Percentiles rank a stretch among this genome's conserved stretches.
Evolutionary conservation across 2,113 vertebrate species (phyloP).

Genomic region (Rhinogobius similis): DNA sequence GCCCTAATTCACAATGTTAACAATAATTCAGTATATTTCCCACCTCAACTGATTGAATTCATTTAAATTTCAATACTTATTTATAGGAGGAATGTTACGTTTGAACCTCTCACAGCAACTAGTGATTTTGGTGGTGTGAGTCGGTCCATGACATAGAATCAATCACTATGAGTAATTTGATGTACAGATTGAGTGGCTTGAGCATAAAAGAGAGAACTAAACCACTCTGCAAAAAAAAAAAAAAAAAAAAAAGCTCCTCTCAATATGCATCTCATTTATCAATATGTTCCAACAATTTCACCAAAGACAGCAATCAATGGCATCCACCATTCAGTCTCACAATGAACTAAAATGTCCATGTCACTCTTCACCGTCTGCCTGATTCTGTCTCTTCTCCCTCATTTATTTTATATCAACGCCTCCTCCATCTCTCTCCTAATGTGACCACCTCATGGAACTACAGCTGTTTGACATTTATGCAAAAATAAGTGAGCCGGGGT

Average conservation of each 20-base stretch:
- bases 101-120: background rate
- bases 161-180: background rate
- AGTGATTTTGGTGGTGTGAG: background rate
- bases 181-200: too few relatives aligned
- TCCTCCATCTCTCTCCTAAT: conserved; percentile 12
- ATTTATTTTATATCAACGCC: background rate
- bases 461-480: conserved; percentile 55
- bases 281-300: background rate
- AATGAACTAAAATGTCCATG: conserved; percentile 26
- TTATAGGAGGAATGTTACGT: background rate
- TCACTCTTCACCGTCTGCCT: conserved; percentile 34
- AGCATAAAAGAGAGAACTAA: background rate
- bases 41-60: background rate
- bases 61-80: background rate
- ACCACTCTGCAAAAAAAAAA: background rate
- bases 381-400: conserved; percentile 4
- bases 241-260: background rate
- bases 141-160: background rate
- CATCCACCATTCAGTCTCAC: background rate
- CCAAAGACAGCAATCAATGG: background rate
- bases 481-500: conserved; percentile 42
- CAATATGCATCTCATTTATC: background rate
- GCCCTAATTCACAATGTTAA: background rate
- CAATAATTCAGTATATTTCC: background rate
- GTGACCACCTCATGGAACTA: conserved; percentile 31